A percentile compares a stretch with the other conserved stretches of the same genome.
These are phyloP conservation scores for Halcyon senegalensis DNA, from an alignment of 2,113 vertebrate genomes.

Conservation along the genomic window DNA sequence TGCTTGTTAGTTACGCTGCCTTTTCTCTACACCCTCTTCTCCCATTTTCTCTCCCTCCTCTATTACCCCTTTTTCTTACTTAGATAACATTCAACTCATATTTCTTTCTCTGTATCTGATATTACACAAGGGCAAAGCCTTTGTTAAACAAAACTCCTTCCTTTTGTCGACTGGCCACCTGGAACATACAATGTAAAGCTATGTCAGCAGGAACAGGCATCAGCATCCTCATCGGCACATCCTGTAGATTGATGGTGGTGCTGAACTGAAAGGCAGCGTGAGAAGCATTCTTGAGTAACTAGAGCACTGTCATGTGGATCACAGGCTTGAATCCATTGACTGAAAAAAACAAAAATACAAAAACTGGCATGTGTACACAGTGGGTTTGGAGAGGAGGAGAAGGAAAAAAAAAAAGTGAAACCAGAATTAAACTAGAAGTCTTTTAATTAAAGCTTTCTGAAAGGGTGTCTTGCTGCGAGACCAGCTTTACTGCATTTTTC, in stretches of 20 bases:
- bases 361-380: neutral
- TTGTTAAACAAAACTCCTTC: constrained; percentile 16
- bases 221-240: neutral
- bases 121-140: constrained; percentile 16
- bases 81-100: neutral
- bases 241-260: neutral
- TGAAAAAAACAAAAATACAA: neutral
- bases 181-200: neutral
- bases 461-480: neutral
- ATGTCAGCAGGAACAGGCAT: neutral
- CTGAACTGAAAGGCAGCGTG: neutral
- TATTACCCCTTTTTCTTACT: neutral
- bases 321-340: neutral
- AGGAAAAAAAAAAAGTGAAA: neutral
- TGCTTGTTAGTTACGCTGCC: neutral
- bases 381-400: neutral
- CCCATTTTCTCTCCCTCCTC: neutral
- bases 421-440: neutral
- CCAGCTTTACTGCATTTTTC: neutral
- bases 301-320: neutral
- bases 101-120: neutral
- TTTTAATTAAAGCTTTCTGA: neutral
- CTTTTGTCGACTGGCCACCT: neutral
- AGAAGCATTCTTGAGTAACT: neutral
- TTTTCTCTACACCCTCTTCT: neutral